Evolutionary conservation across 53 echinoderm and acorn worm genomes (phyloP).

Genomic region (Luidia sarsii): DNA sequence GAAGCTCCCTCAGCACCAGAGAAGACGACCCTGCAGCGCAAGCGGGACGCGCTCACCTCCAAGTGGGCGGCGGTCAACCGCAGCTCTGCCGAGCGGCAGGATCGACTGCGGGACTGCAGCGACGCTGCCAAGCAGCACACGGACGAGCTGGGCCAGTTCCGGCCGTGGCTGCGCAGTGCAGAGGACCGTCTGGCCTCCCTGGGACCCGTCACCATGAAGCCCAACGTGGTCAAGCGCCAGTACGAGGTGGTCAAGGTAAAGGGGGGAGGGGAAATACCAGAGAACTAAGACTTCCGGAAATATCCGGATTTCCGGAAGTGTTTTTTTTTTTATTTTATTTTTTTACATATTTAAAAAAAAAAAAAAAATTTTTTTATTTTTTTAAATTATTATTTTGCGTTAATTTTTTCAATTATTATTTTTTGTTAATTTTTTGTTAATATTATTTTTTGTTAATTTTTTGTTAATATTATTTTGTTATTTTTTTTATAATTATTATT

Average conservation of each 20-base stretch:
- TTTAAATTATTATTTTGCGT: too few relatives aligned
- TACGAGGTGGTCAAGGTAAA: conserved; percentile 89
- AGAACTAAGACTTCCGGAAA: too few relatives aligned
- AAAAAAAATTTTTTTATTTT: too few relatives aligned
- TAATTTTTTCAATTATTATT: too few relatives aligned
- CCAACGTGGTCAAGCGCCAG: conserved; percentile 92
- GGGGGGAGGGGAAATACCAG: too few relatives aligned
- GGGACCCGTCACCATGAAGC: conserved; percentile 90
- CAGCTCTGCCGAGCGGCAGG: conserved; percentile 69
- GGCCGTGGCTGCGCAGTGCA: conserved; percentile 92
- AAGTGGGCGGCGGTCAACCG: conserved; percentile 87
- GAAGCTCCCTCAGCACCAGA: conserved; percentile 84
- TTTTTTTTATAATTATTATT: too few relatives aligned
- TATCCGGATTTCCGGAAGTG: too few relatives aligned
- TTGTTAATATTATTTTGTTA: too few relatives aligned
- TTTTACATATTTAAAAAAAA: too few relatives aligned
- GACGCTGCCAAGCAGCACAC: conserved; percentile 85
- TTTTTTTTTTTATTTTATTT: too few relatives aligned
- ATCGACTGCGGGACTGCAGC: conserved; percentile 74
- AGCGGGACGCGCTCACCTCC: conserved; percentile 73
- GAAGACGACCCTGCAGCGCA: conserved; percentile 74
- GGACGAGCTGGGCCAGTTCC: conserved; percentile 90
- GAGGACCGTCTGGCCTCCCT: conserved; percentile 87
- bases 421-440: too few relatives aligned
- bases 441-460: too few relatives aligned